These are phyloP conservation scores for Strigamia maritima DNA, from an alignment of 2,888 invertebrate species.

Conservation along the genomic window DNA sequence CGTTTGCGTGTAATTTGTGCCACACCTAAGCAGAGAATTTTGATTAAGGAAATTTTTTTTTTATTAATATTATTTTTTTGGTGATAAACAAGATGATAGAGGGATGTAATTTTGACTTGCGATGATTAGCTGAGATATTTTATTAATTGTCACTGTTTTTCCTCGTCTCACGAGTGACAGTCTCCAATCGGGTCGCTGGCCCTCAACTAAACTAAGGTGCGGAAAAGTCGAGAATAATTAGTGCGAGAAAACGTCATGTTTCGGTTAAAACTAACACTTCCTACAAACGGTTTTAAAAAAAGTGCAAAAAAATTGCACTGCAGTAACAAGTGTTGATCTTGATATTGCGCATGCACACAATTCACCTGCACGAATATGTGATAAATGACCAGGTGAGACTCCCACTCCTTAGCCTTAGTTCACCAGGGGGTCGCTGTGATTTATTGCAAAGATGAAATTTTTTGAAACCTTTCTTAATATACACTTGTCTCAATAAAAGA, in stretches of 20 bases:
- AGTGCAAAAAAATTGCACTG: background rate
- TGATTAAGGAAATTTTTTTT: background rate
- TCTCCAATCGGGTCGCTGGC: constrained; percentile 26
- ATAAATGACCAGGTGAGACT: constrained; percentile 34
- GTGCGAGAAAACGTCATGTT: constrained; percentile 22
- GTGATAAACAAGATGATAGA: constrained; percentile 2
- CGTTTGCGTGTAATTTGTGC: constrained; percentile 22
- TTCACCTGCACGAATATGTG: constrained; percentile 29
- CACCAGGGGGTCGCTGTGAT: constrained; percentile 29
- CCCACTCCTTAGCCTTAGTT: constrained; percentile 25
- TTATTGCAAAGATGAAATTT: constrained; percentile 24
- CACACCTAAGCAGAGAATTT: constrained; percentile 26
- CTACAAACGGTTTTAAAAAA: background rate
- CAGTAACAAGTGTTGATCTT: constrained; percentile 27
- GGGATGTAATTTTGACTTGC: constrained; percentile 6
- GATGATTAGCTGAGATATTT: constrained; percentile 2
- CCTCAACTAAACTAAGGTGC: constrained; percentile 21
- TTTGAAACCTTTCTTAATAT: constrained; percentile 16
- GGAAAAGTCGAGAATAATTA: constrained; percentile 12
- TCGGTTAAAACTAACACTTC: background rate
- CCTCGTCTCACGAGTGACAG: constrained; percentile 11
- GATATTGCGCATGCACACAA: constrained; percentile 11
- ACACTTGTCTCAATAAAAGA: constrained; percentile 18
- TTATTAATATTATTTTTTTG: background rate
- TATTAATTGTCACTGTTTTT: constrained; percentile 25